Evolutionary conservation across 2,888 invertebrate genomes (phyloP).

Genomic region (Xestoiulus laeticollis): DNA sequence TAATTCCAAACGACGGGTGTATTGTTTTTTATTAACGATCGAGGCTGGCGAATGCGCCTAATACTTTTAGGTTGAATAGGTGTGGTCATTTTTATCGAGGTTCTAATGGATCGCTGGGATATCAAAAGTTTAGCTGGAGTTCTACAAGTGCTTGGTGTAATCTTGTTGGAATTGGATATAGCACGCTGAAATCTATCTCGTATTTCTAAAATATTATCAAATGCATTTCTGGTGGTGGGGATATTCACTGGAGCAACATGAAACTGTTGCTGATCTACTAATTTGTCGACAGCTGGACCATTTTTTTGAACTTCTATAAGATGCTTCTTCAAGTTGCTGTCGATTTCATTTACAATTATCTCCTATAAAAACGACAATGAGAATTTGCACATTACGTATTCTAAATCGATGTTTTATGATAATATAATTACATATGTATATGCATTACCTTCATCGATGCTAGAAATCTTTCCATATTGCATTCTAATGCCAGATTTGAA

Average conservation of each 20-base stretch:
- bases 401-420: not conserved
- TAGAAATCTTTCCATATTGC: not conserved
- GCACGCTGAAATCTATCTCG: not conserved
- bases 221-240: not conserved
- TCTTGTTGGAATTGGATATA: not conserved
- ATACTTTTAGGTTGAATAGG: not conserved
- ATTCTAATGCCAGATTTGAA: not conserved
- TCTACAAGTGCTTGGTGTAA: not conserved
- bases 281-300: not conserved
- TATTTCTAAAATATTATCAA: not conserved
- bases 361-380: not conserved
- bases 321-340: not conserved
- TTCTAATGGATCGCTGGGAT: not conserved
- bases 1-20: slow-evolving; percentile 19
- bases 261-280: not conserved
- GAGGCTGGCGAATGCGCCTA: not conserved
- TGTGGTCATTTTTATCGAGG: not conserved
- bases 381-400: not conserved
- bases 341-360: not conserved
- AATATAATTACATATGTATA: not conserved
- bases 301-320: not conserved
- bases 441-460: not conserved
- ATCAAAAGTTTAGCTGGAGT: not conserved
- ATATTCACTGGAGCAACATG: not conserved
- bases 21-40: not conserved